Percentiles rank a stretch among this genome's conserved stretches.
Evolutionary conservation across 53 echinoderm and acorn worm genomes (phyloP).

Genomic region (Crossaster papposus): DNA sequence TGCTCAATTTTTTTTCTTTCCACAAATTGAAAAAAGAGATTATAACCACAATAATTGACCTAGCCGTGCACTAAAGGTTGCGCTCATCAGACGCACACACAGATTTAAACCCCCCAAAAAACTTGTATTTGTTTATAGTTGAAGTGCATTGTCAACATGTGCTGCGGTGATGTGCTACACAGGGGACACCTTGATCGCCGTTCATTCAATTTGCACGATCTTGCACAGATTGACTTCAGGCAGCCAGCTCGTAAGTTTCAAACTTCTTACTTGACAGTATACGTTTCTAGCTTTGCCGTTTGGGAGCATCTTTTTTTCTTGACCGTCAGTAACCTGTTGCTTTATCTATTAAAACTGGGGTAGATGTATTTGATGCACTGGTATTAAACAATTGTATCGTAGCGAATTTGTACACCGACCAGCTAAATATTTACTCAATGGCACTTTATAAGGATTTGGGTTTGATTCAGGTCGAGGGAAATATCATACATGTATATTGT

Average conservation of each 20-base stretch:
- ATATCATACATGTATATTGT: background rate
- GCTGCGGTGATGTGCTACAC: constrained; percentile 30
- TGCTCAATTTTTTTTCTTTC: background rate
- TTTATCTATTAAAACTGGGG: background rate
- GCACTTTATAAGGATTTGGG: constrained; percentile 1
- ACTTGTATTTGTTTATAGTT: constrained; percentile 55
- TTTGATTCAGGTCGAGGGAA: constrained; percentile 14
- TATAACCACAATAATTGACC: constrained; percentile 19
- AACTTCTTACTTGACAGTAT: background rate
- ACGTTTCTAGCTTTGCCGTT: background rate
- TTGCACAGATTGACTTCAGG: background rate
- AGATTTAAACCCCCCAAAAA: constrained; percentile 11
- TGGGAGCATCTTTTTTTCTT: background rate
- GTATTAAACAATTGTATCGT: background rate
- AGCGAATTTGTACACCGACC: background rate
- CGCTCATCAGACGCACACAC: constrained; percentile 39
- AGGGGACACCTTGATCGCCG: constrained; percentile 36
- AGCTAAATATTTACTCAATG: constrained; percentile 36
- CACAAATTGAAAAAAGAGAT: background rate
- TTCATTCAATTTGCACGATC: background rate
- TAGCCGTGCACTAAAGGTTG: constrained; percentile 42
- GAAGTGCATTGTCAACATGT: constrained; percentile 62
- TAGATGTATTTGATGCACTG: background rate
- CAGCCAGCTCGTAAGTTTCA: constrained; percentile 18
- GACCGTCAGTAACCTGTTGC: background rate